Conservation (phyloP, 2,888 invertebrate genomes). For the Drosophila pegasa region DNA sequence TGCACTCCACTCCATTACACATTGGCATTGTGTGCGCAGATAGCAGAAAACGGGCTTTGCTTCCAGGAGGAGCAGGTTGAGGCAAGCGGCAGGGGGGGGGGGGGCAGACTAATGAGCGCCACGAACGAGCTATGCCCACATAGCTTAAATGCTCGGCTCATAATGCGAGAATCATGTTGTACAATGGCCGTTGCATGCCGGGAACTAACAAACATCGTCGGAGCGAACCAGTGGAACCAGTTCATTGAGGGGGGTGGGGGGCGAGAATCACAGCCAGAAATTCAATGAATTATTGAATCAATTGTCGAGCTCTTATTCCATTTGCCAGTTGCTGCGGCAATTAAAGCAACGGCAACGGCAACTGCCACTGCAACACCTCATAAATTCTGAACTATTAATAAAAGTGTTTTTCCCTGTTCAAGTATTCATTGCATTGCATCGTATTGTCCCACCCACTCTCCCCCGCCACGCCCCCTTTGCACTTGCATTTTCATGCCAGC, state of each 20-base stretch:
- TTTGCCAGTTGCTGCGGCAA: background rate
- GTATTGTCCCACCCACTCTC: too few relatives aligned
- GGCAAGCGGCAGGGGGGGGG: background rate
- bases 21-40: constrained; percentile 43
- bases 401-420: constrained; percentile 1
- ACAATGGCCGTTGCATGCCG: background rate
- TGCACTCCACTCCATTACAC: constrained; percentile 52
- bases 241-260: too few relatives aligned
- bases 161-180: constrained; percentile 49
- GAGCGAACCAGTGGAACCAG: background rate
- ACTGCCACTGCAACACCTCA: background rate
- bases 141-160: constrained; percentile 22
- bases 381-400: background rate
- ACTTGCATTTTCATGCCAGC: background rate
- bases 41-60: constrained; percentile 34
- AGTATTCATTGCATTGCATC: background rate
- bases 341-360: background rate
- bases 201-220: background rate
- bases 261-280: too few relatives aligned
- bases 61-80: background rate
- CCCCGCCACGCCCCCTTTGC: background rate
- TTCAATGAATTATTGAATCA: constrained; percentile 1
- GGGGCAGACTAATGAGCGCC: constrained; percentile 43
- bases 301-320: background rate
- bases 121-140: constrained; percentile 15